A percentile compares a stretch with the other conserved stretches of the same genome.
These are phyloP conservation scores for Cyprinus carpio DNA, from an alignment of 2,113 vertebrate genomes.

Conservation along the genomic window DNA sequence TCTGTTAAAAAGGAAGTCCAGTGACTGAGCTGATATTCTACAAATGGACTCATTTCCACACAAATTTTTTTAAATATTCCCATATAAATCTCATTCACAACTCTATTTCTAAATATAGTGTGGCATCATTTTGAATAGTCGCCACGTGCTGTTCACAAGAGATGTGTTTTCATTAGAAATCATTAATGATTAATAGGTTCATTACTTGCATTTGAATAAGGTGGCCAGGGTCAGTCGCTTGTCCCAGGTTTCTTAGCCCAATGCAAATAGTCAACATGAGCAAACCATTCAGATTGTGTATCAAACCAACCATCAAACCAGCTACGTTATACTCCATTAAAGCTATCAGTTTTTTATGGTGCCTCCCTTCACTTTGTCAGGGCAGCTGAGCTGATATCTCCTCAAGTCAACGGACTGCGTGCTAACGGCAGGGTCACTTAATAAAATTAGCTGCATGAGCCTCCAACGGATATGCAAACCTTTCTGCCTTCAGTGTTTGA, in stretches of 20 bases:
- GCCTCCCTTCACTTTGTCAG: slow-evolving; percentile 35
- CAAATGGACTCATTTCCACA: background rate
- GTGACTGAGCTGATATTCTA: background rate
- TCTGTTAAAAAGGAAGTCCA: background rate
- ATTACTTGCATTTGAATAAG: slow-evolving; percentile 16
- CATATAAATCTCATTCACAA: background rate
- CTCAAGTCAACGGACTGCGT: slow-evolving; percentile 18
- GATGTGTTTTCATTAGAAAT: slow-evolving; percentile 7
- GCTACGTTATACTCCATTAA: slow-evolving; percentile 18
- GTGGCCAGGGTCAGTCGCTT: background rate
- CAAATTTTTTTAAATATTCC: background rate
- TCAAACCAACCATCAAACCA: slow-evolving; percentile 28
- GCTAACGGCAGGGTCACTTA: slow-evolving; percentile 29
- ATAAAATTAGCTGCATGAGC: slow-evolving; percentile 30
- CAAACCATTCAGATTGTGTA: slow-evolving; percentile 33
- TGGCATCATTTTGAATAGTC: background rate
- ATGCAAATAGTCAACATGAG: slow-evolving; percentile 42
- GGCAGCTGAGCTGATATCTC: slow-evolving; percentile 43
- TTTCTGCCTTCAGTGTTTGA: slow-evolving; percentile 10
- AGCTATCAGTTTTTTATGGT: slow-evolving; percentile 21
- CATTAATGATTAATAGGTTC: slow-evolving; percentile 44
- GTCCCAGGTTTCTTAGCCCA: background rate
- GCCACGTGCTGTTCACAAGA: background rate
- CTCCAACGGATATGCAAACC: slow-evolving; percentile 45
- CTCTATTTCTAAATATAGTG: background rate